These are phyloP conservation scores for Bombus huntii DNA, from an alignment of 1,140 invertebrate species.

Conservation along the genomic window DNA sequence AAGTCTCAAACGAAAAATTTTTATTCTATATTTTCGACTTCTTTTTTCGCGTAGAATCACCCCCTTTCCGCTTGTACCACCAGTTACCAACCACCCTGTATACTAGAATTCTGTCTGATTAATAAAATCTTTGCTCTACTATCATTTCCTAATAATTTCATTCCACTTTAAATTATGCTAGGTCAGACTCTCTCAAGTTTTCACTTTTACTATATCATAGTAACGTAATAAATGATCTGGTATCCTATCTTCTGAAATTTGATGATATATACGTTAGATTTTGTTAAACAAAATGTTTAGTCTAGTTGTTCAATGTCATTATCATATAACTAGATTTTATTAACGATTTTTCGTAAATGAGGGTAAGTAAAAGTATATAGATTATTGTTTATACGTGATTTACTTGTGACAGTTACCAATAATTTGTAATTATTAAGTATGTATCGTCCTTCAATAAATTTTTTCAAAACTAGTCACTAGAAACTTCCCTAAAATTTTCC, in stretches of 20 bases:
- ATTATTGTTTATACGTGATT: neutral
- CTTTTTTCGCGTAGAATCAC: too few species aligned
- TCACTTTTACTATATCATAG: conserved; percentile 24
- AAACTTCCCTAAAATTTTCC: neutral
- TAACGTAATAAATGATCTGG: neutral
- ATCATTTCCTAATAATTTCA: conserved; percentile 6
- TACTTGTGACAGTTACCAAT: neutral
- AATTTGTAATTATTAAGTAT: neutral
- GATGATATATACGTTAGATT: neutral
- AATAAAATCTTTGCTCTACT: neutral
- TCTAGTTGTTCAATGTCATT: neutral
- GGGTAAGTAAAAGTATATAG: neutral
- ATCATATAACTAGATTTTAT: neutral
- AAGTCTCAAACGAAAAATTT: too few species aligned
- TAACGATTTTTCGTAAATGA: neutral
- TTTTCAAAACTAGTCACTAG: neutral
- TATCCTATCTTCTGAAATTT: neutral
- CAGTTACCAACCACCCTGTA: too few species aligned
- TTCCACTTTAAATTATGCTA: conserved; percentile 27
- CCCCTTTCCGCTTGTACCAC: too few species aligned
- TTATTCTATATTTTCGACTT: too few species aligned
- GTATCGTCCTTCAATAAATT: neutral
- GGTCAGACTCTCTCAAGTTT: conserved; percentile 7
- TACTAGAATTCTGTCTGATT: neutral
- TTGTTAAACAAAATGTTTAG: neutral